Conservation (phyloP, 2,797 vertebrate genomes). For the Semotilus atromaculatus region DNA sequence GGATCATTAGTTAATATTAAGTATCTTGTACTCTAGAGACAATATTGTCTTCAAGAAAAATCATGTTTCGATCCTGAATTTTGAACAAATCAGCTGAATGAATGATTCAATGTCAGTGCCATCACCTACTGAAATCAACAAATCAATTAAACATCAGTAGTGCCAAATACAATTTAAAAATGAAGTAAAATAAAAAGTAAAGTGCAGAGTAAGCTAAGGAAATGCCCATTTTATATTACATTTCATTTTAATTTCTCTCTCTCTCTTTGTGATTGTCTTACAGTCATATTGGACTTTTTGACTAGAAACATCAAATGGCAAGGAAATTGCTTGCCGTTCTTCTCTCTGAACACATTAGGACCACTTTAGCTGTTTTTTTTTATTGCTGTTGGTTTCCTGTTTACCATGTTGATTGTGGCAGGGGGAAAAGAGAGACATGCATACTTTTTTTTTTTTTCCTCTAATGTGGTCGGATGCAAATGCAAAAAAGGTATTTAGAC, state of each 20-base stretch:
- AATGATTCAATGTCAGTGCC: neutral
- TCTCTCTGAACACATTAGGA: conserved; percentile 36
- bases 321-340: conserved; percentile 41
- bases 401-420: conserved; percentile 5
- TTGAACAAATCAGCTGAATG: neutral
- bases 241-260: neutral
- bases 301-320: conserved; percentile 30
- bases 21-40: neutral
- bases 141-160: neutral
- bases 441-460: neutral
- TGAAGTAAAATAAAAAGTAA: neutral
- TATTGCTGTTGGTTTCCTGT: conserved; percentile 23
- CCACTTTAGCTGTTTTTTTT: conserved; percentile 26
- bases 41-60: neutral
- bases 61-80: neutral
- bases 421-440: neutral
- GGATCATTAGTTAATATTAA: neutral
- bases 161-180: neutral
- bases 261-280: neutral
- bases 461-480: conserved; percentile 22
- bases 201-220: neutral
- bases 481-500: conserved; percentile 31
- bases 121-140: neutral
- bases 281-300: neutral
- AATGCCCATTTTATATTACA: neutral